These are phyloP conservation scores for Bombus consobrinus DNA, from an alignment of 1,140 invertebrate species.

Conservation along the genomic window DNA sequence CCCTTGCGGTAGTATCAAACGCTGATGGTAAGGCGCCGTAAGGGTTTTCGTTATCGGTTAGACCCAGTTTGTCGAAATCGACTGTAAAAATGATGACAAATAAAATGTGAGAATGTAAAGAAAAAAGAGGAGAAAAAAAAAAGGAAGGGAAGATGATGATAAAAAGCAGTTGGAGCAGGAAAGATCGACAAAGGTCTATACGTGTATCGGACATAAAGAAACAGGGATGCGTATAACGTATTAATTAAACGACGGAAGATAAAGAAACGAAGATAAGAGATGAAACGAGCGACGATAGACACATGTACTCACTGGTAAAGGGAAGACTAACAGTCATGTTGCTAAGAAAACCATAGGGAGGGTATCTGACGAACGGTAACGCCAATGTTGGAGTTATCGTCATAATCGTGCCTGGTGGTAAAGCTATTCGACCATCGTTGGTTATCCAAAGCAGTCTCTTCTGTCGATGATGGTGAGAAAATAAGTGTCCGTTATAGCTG, in stretches of 20 bases:
- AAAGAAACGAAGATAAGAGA: background rate
- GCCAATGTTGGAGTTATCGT: conserved; percentile 91
- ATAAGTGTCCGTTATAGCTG: conserved; percentile 6
- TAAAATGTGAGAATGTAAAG: conserved; percentile 1
- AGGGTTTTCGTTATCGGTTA: conserved; percentile 93
- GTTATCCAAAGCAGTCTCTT: conserved; percentile 92
- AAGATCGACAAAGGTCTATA: background rate
- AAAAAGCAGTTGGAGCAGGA: background rate
- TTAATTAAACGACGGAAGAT: too few species aligned
- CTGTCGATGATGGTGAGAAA: conserved; percentile 88
- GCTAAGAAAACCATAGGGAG: conserved; percentile 91
- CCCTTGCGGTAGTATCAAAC: conserved; percentile 87
- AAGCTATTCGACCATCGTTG: conserved; percentile 89
- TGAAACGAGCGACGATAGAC: too few species aligned
- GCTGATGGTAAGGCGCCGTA: conserved; percentile 88
- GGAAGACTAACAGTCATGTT: conserved; percentile 93
- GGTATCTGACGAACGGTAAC: conserved; percentile 91
- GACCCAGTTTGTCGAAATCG: conserved; percentile 91
- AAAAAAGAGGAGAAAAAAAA: background rate
- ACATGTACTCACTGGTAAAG: conserved; percentile 89
- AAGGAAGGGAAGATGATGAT: too few species aligned
- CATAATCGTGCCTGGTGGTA: conserved; percentile 91
- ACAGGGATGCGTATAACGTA: too few species aligned
- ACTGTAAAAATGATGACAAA: conserved; percentile 83
- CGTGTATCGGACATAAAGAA: background rate